Conservation (phyloP, 2,888 invertebrate genomes). For the Lypha dubia region DNA sequence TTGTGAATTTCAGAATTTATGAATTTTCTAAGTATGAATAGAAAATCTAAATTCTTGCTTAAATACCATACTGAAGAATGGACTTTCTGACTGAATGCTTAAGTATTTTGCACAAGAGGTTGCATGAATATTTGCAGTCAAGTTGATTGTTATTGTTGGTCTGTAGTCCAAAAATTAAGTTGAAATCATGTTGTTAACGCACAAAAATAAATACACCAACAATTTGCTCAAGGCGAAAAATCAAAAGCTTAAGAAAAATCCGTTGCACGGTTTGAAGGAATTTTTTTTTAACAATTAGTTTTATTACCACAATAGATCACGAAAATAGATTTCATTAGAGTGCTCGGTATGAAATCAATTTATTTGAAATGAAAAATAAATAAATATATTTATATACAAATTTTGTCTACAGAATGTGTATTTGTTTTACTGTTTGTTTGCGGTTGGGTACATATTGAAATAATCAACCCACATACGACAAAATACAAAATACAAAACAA, state of each 20-base stretch:
- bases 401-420: slow-evolving; percentile 22
- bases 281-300: slow-evolving; percentile 2
- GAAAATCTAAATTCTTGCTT: slow-evolving; percentile 45
- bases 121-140: slow-evolving; percentile 3
- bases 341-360: slow-evolving; percentile 43
- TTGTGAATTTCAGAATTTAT: slow-evolving; percentile 54
- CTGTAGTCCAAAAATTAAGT: slow-evolving; percentile 22
- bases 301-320: background rate
- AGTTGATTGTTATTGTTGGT: slow-evolving; percentile 38
- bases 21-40: slow-evolving; percentile 30
- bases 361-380: slow-evolving; percentile 25
- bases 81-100: slow-evolving; percentile 3
- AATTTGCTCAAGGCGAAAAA: background rate
- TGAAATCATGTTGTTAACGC: slow-evolving; percentile 3
- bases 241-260: background rate
- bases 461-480: slow-evolving; percentile 37
- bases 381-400: slow-evolving; percentile 46
- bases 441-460: slow-evolving; percentile 20
- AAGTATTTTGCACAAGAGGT: slow-evolving; percentile 9
- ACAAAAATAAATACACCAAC: background rate
- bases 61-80: background rate
- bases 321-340: background rate
- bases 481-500: slow-evolving; percentile 42
- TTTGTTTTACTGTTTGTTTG: background rate
- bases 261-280: slow-evolving; percentile 1